A percentile compares a stretch with the other conserved stretches of the same genome.
Evolutionary conservation across 1,140 invertebrate genomes (phyloP).

Genomic region (Brachionus plicatilis): DNA sequence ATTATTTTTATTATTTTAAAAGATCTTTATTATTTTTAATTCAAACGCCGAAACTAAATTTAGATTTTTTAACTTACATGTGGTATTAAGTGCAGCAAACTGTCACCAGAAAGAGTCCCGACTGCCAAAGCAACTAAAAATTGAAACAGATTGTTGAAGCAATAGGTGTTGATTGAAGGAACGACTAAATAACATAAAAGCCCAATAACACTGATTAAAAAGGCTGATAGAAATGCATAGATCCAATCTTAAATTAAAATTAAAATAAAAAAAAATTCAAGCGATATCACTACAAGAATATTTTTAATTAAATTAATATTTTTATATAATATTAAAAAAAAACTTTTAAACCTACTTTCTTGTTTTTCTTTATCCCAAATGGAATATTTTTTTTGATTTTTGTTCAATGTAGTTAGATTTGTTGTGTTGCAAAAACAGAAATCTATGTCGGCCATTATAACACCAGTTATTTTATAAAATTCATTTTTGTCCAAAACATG

Average conservation of each 20-base stretch:
- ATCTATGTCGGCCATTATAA: slow-evolving; percentile 21
- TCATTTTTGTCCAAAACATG: background rate
- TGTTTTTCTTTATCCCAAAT: background rate
- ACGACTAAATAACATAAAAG: slow-evolving; percentile 24
- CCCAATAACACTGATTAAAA: slow-evolving; percentile 37
- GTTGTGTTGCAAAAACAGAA: background rate
- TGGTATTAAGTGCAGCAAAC: slow-evolving; percentile 57
- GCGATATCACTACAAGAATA: background rate
- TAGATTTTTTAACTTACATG: background rate
- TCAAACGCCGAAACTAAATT: background rate
- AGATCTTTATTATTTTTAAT: too few species aligned
- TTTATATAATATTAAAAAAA: background rate
- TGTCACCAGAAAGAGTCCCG: slow-evolving; percentile 55
- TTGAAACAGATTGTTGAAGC: slow-evolving; percentile 30
- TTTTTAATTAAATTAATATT: background rate
- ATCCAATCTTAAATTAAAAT: slow-evolving; percentile 37
- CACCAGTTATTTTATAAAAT: background rate
- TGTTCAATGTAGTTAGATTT: background rate
- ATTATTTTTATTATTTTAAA: too few species aligned
- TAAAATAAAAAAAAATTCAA: background rate
- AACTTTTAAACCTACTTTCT: background rate
- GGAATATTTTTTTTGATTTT: background rate
- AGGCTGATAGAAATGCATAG: slow-evolving; percentile 32
- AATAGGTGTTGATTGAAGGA: slow-evolving; percentile 19
- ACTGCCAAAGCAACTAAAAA: slow-evolving; percentile 49